phyloP scores from a whole-genome alignment of 1,140 invertebrate species.

The Protaetia brevitarsis region DNA sequence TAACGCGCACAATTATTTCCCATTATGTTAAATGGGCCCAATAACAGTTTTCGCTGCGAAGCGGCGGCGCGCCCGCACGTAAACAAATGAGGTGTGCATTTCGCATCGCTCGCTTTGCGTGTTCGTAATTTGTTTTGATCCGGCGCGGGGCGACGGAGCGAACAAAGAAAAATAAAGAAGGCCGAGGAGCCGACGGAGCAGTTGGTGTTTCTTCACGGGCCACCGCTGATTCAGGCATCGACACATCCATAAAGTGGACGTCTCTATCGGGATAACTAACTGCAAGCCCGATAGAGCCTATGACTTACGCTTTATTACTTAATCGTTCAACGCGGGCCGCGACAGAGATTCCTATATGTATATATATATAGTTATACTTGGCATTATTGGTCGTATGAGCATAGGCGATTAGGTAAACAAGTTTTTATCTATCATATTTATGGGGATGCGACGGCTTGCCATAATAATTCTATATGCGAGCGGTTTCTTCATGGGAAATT shows the following conservation, averaged over 20 bases:
- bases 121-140: constrained; percentile 13
- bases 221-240: not conserved
- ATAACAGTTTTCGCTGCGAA: not conserved
- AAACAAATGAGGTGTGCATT: not conserved
- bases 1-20: constrained; percentile 6
- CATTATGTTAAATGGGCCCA: constrained; percentile 6
- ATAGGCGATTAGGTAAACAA: too few relatives aligned
- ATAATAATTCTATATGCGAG: too few relatives aligned
- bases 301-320: not conserved
- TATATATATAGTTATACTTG: too few relatives aligned
- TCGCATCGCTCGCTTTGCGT: not conserved
- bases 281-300: not conserved
- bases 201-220: not conserved
- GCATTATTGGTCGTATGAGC: too few relatives aligned
- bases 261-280: not conserved
- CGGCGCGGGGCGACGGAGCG: not conserved
- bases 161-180: not conserved
- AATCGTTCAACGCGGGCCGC: not conserved
- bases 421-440: too few relatives aligned
- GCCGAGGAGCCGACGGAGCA: not conserved
- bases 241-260: not conserved
- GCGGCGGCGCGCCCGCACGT: not conserved
- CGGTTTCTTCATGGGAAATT: too few relatives aligned
- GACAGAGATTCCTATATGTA: too few relatives aligned
- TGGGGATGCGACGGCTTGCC: too few relatives aligned